Evolutionary conservation across 2,113 vertebrate genomes (phyloP), one percentile per base, ranked within the genome.

Genomic region (Thamnophis sirtalis): DNA sequence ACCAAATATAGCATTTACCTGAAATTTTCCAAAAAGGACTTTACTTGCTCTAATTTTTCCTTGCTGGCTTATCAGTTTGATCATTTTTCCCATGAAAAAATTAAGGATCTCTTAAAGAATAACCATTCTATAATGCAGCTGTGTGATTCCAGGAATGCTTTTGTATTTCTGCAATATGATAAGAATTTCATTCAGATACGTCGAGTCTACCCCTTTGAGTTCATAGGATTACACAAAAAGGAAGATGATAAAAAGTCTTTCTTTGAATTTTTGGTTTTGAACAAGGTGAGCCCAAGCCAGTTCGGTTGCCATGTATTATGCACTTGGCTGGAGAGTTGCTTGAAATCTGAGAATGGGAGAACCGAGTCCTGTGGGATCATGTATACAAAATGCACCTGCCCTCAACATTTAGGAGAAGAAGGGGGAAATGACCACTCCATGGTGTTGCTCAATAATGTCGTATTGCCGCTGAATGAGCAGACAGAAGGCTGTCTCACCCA

Each of bases 1-100:
- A 99, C 99, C 98, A 99, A 99, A 99, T 99, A 99, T 98, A 99
- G 99, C 96, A 99, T 99, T 98, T 99, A 99, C 99, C 99, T 99
- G 98, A 99, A 99, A 98, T 98, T 99, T 98, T 99, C 99, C 98
- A 99, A 99, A 98, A 98, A 98, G 96, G 99, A 99, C 97, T 97
- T 99, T 96, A 98, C 98, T 98, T 99, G 99, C 98, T 99, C 99
- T 90, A 98, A 99, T 97, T 99, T 99, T 96, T 99, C 99, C 93
- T 97, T 99, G 94, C 97, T 99, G 98, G 98, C 98, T 97, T 99
- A 99, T 97, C 99, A 99, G 97, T 99, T 99, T 94, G 99, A 99
- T 95, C 99, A 99, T 96, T 99, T 99, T 97, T 99, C 99, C 43
- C 99, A 99, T 94, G 99, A 99, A 97, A 99, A 99, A 98, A 99